Conservation (phyloP, 2,113 vertebrate species). For the Archocentrus centrarchus region DNA sequence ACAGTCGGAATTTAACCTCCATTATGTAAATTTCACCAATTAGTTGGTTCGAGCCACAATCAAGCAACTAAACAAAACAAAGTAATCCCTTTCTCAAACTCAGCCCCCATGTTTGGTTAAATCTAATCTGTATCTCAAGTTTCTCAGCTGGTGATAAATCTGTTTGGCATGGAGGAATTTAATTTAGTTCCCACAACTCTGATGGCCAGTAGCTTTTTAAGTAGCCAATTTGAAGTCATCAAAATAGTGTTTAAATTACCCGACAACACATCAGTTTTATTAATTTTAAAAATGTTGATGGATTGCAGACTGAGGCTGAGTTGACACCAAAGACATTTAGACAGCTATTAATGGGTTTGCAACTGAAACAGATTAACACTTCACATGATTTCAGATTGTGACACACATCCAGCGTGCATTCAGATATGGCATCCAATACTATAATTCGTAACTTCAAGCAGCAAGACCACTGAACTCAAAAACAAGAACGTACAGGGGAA, state of each 20-base stretch:
- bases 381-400: not conserved
- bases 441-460: not conserved
- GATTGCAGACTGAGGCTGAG: not conserved
- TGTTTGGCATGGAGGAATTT: not conserved
- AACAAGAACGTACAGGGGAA: not conserved
- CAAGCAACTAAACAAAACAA: not conserved
- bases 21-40: slow-evolving; percentile 1
- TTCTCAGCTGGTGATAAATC: slow-evolving; percentile 3
- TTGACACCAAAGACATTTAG: not conserved
- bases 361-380: not conserved
- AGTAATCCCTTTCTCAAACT: not conserved
- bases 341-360: not conserved
- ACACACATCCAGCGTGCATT: not conserved
- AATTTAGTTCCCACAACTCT: slow-evolving; percentile 12
- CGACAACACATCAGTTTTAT: not conserved
- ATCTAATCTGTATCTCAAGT: not conserved
- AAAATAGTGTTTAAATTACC: not conserved
- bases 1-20: not conserved
- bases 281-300: not conserved
- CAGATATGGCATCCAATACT: not conserved
- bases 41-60: not conserved
- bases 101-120: not conserved
- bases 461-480: fast-evolving
- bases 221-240: not conserved
- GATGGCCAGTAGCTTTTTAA: not conserved